A percentile compares a stretch with the other conserved stretches of the same genome.
Conservation (phyloP, 2,888 invertebrate genomes). For the Lypha dubia region DNA sequence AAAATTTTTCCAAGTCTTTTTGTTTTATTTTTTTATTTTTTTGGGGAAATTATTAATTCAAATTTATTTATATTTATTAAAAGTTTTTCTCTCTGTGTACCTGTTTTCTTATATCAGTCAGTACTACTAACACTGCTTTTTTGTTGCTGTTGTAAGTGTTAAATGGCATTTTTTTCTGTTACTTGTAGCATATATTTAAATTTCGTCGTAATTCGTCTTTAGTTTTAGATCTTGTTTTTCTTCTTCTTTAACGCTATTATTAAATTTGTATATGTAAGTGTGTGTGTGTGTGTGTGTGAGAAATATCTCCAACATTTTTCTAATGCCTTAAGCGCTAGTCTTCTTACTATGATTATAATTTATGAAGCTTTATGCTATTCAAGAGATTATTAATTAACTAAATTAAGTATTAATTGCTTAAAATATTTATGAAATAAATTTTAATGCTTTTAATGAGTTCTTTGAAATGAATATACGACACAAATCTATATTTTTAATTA, state of each 20-base stretch:
- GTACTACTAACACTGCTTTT: neutral
- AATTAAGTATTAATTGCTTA: conserved; percentile 67
- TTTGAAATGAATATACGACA: neutral
- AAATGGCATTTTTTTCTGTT: neutral
- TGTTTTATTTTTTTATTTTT: too few relatives aligned
- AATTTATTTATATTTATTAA: too few relatives aligned
- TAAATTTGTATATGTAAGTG: too few relatives aligned
- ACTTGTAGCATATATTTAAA: conserved; percentile 7
- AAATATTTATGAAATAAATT: conserved; percentile 5
- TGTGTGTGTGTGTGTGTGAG: conserved; percentile 31
- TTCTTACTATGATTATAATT: conserved; percentile 34
- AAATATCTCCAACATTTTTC: conserved; percentile 33
- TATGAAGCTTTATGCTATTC: conserved; percentile 22
- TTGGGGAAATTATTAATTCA: too few relatives aligned
- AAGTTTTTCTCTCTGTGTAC: too few relatives aligned
- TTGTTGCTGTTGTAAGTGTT: conserved; percentile 35
- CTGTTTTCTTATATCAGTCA: too few relatives aligned
- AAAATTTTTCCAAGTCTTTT: too few relatives aligned
- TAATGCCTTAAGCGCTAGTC: conserved; percentile 14
- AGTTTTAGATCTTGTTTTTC: neutral
- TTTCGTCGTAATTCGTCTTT: neutral
- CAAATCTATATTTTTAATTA: too few relatives aligned
- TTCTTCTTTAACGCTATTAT: conserved; percentile 1
- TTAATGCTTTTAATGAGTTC: neutral
- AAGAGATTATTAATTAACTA: conserved; percentile 67